These are phyloP conservation scores for Paralichthys olivaceus DNA, from an alignment of 2,113 vertebrate species.

Conservation along the genomic window DNA sequence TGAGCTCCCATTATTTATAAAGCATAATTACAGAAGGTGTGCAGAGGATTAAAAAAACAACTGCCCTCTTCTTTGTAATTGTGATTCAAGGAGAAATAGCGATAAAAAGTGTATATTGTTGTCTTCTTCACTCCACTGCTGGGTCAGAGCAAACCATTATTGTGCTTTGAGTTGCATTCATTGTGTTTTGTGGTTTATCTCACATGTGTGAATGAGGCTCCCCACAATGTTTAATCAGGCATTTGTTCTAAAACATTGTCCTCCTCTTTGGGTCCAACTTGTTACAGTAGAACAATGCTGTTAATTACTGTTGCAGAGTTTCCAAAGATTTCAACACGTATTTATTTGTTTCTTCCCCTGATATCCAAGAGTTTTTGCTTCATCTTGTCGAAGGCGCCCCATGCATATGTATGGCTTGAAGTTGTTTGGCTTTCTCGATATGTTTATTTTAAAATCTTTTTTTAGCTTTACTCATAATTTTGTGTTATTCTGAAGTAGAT, in stretches of 20 bases:
- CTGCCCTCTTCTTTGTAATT: slow-evolving; percentile 5
- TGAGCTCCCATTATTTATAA: slow-evolving; percentile 64
- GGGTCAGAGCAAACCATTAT: slow-evolving; percentile 7
- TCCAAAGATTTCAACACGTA: slow-evolving; percentile 57
- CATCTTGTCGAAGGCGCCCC: slow-evolving; percentile 53
- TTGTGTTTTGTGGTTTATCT: slow-evolving; percentile 2
- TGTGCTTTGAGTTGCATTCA: slow-evolving; percentile 29
- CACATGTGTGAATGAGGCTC: slow-evolving; percentile 25
- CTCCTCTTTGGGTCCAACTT: slow-evolving; percentile 36
- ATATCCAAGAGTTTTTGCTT: slow-evolving; percentile 52
- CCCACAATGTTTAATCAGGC: slow-evolving; percentile 48
- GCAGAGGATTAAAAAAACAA: slow-evolving; percentile 23
- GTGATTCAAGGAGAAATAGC: slow-evolving; percentile 23
- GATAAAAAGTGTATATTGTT: slow-evolving; percentile 14
- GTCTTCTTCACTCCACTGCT: slow-evolving; percentile 1
- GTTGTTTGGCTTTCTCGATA: slow-evolving; percentile 78
- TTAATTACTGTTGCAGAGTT: slow-evolving; percentile 72
- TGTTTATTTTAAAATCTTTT: slow-evolving; percentile 83
- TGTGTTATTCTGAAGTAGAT: slow-evolving; percentile 79
- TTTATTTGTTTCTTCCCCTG: slow-evolving; percentile 61
- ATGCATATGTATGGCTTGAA: slow-evolving; percentile 81
- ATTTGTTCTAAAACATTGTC: slow-evolving; percentile 46
- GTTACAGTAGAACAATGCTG: slow-evolving; percentile 55
- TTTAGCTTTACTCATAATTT: slow-evolving; percentile 80
- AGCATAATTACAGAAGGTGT: slow-evolving; percentile 55